Percentiles rank a stretch among this genome's conserved stretches.
These are phyloP conservation scores for Lasioglossum albipes DNA, from an alignment of 1,140 invertebrate species.

Conservation along the genomic window DNA sequence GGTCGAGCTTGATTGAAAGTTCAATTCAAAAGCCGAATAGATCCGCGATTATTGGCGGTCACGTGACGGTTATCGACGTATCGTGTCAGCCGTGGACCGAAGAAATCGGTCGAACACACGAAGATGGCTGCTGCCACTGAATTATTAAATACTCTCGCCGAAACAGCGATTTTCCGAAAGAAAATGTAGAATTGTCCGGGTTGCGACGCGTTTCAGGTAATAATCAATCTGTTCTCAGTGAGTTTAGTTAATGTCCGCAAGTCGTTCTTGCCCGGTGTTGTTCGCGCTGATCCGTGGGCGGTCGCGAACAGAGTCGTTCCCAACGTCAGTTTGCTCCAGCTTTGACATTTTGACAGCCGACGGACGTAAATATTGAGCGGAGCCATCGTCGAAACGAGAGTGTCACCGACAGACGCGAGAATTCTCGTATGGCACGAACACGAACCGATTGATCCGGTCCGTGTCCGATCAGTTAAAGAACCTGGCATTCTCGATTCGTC, in stretches of 20 bases:
- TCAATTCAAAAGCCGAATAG: constrained; percentile 19
- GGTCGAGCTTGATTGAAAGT: not conserved
- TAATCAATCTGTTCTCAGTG: constrained; percentile 6
- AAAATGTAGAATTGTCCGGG: constrained; percentile 69
- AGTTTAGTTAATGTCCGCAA: constrained; percentile 7
- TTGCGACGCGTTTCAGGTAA: constrained; percentile 67
- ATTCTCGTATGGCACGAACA: constrained; percentile 23
- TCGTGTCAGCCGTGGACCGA: constrained; percentile 55
- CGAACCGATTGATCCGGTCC: constrained; percentile 1
- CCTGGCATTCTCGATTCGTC: constrained; percentile 35
- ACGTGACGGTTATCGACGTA: constrained; percentile 73
- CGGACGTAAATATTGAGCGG: constrained; percentile 71
- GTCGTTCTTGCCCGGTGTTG: constrained; percentile 18
- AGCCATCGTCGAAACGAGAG: constrained; percentile 38
- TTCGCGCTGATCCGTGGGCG: constrained; percentile 52
- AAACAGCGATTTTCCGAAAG: constrained; percentile 56
- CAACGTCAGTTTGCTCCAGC: constrained; percentile 52
- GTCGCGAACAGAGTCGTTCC: constrained; percentile 54
- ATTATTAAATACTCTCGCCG: constrained; percentile 66
- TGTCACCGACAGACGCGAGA: constrained; percentile 33
- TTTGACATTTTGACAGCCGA: constrained; percentile 68
- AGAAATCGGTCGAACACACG: constrained; percentile 53
- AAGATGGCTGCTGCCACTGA: constrained; percentile 73
- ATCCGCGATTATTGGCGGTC: constrained; percentile 43
- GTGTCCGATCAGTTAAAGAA: constrained; percentile 6